phyloP scores from a whole-genome alignment of 2,888 invertebrate genomes.

The Drosophila mimica region DNA sequence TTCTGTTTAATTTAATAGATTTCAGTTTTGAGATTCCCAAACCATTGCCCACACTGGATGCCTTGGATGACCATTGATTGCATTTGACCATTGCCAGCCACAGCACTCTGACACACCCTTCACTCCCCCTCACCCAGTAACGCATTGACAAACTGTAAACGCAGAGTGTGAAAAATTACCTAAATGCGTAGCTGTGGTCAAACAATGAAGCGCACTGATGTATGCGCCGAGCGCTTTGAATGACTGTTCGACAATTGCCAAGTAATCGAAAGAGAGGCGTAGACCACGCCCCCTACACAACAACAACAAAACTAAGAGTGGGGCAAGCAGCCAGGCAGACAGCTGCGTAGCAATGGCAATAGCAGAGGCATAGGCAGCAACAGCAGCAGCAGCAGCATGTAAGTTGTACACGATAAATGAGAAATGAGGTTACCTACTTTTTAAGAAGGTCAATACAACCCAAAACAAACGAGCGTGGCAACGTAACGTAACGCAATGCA shows the following conservation, averaged over 20 bases:
- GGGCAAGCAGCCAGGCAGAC: constrained; percentile 27
- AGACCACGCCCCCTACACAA: constrained; percentile 16
- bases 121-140: background rate
- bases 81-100: background rate
- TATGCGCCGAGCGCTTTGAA: constrained; percentile 35
- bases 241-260: constrained; percentile 55
- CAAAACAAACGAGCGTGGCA: constrained; percentile 81
- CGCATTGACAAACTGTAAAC: constrained; percentile 13
- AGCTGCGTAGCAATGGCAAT: constrained; percentile 16
- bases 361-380: constrained; percentile 12
- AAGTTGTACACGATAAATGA: constrained; percentile 83
- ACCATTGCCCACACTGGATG: background rate
- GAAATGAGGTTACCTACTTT: constrained; percentile 85
- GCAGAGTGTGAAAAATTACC: constrained; percentile 28
- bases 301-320: constrained; percentile 15
- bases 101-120: background rate
- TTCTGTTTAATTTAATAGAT: background rate
- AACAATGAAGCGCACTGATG: constrained; percentile 60
- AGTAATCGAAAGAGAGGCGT: constrained; percentile 1
- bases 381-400: constrained; percentile 62
- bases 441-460: constrained; percentile 84
- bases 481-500: constrained; percentile 55
- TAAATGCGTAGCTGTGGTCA: constrained; percentile 31
- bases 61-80: background rate
- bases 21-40: background rate